Percentiles rank a stretch among this genome's conserved stretches.
Conservation (phyloP, 2,797 vertebrate genomes). For the Macropodus opercularis region DNA sequence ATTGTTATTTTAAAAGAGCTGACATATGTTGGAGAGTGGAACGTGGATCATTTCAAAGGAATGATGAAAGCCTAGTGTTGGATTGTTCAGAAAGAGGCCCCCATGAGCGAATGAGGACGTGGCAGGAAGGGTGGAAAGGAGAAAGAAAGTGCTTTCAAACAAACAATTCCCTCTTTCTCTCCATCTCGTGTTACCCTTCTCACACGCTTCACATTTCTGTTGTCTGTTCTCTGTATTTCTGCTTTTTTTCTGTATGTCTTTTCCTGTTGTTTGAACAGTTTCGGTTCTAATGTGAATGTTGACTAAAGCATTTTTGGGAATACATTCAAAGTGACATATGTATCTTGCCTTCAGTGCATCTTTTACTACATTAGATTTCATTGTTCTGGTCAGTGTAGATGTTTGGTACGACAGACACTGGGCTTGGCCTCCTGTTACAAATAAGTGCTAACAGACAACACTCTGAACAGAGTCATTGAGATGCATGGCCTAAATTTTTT, state of each 20-base stretch:
- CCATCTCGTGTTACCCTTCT: conserved; percentile 42
- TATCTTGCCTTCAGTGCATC: conserved; percentile 25
- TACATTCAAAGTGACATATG: conserved; percentile 57
- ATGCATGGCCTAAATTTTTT: background rate
- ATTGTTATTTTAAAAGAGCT: conserved; percentile 77
- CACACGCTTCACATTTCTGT: conserved; percentile 45
- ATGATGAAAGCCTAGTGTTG: conserved; percentile 75
- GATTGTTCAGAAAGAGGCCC: conserved; percentile 78
- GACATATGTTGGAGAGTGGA: conserved; percentile 76
- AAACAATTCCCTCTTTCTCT: conserved; percentile 48
- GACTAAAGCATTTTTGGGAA: conserved; percentile 56
- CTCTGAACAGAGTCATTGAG: background rate
- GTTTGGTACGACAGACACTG: conserved; percentile 14
- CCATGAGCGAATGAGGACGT: conserved; percentile 69
- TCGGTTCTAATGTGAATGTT: conserved; percentile 39
- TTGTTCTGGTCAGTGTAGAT: conserved; percentile 21
- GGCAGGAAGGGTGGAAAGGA: conserved; percentile 69
- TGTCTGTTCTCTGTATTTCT: conserved; percentile 31
- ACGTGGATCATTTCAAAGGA: conserved; percentile 74
- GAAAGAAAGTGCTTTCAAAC: conserved; percentile 68
- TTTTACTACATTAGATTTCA: conserved; percentile 40
- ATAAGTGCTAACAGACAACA: background rate
- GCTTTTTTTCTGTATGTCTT: conserved; percentile 34
- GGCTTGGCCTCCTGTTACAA: background rate
- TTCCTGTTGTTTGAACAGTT: conserved; percentile 57